Conservation (phyloP, 1,140 invertebrate species). For the Drosophila varians region DNA sequence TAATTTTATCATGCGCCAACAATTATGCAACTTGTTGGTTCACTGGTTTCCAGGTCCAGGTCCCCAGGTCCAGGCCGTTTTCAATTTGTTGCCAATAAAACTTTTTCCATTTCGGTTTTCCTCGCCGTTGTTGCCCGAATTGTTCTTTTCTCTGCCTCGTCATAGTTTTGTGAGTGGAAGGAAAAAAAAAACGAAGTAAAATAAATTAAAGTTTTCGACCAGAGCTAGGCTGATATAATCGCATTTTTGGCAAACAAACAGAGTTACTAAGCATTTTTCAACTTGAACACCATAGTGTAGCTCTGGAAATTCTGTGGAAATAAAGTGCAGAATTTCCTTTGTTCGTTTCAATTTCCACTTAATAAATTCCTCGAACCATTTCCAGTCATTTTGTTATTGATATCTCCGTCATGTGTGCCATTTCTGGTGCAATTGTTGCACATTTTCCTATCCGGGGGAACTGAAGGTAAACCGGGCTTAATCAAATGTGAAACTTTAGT, state of each 20-base stretch:
- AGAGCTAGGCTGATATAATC: conserved; percentile 13
- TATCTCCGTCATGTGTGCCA: conserved; percentile 6
- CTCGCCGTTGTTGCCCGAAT: conserved; percentile 18
- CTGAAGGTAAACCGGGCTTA: conserved; percentile 12
- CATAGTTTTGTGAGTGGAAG: conserved; percentile 41
- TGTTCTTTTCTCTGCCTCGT: conserved; percentile 32
- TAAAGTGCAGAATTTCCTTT: not conserved
- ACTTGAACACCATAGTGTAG: not conserved
- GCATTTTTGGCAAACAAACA: not conserved
- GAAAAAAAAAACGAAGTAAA: conserved; percentile 19
- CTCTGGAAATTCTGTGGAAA: not conserved
- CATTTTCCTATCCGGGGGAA: not conserved
- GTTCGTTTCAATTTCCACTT: conserved; percentile 27
- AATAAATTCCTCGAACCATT: conserved; percentile 28
- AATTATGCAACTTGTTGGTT: conserved; percentile 83
- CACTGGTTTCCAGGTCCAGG: conserved; percentile 29
- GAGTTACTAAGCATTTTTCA: not conserved
- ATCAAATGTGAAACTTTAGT: conserved; percentile 54
- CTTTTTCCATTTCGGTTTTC: conserved; percentile 70
- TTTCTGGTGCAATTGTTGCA: conserved; percentile 12
- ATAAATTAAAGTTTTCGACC: conserved; percentile 12
- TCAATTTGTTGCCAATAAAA: conserved; percentile 78
- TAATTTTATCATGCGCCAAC: conserved; percentile 82
- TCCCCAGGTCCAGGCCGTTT: conserved; percentile 36
- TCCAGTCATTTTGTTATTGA: conserved; percentile 28